Percentiles rank a stretch among this genome's conserved stretches.
Evolutionary conservation across 2,888 invertebrate species (phyloP).

Genomic region (Drosophila birchii): DNA sequence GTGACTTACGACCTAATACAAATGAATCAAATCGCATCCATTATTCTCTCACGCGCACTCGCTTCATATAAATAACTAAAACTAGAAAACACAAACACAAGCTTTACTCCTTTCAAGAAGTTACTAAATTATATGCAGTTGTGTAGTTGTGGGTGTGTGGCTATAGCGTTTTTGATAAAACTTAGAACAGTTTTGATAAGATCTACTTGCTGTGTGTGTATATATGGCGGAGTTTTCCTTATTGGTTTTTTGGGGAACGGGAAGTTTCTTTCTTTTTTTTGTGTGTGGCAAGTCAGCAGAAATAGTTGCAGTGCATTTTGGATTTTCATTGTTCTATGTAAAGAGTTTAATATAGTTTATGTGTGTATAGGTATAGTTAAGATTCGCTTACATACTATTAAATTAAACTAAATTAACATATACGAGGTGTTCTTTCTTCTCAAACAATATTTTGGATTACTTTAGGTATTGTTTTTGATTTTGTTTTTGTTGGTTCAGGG

Average conservation of each 20-base stretch:
- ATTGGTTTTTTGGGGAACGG: slow-evolving; percentile 17
- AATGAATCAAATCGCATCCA: slow-evolving; percentile 63
- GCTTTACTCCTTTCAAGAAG: slow-evolving; percentile 56
- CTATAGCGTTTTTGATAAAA: slow-evolving; percentile 64
- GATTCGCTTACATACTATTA: slow-evolving; percentile 60
- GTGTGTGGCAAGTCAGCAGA: slow-evolving; percentile 75
- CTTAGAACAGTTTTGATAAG: slow-evolving; percentile 74
- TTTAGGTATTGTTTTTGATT: slow-evolving; percentile 17
- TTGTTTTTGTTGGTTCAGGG: slow-evolving; percentile 11
- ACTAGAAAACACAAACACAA: slow-evolving; percentile 78
- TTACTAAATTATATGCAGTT: slow-evolving; percentile 52
- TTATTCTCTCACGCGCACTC: slow-evolving; percentile 43
- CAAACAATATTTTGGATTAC: slow-evolving; percentile 43
- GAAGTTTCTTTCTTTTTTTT: slow-evolving; percentile 25
- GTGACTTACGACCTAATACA: slow-evolving; percentile 65
- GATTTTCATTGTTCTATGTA: slow-evolving; percentile 57
- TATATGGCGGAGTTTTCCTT: slow-evolving; percentile 45
- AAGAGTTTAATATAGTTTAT: slow-evolving; percentile 55
- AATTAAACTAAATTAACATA: slow-evolving; percentile 72
- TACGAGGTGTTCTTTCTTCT: slow-evolving; percentile 66
- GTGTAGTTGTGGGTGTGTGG: slow-evolving; percentile 43
- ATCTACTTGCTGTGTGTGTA: slow-evolving; percentile 39
- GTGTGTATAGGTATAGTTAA: slow-evolving; percentile 62
- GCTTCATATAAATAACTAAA: slow-evolving; percentile 73
- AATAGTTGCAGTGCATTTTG: slow-evolving; percentile 60